Evolutionary conservation across 37 sponge, comb jelly and placozoan species (phyloP), one percentile per base, ranked within the genome.

Genomic region (Aplysina aerophoba): DNA sequence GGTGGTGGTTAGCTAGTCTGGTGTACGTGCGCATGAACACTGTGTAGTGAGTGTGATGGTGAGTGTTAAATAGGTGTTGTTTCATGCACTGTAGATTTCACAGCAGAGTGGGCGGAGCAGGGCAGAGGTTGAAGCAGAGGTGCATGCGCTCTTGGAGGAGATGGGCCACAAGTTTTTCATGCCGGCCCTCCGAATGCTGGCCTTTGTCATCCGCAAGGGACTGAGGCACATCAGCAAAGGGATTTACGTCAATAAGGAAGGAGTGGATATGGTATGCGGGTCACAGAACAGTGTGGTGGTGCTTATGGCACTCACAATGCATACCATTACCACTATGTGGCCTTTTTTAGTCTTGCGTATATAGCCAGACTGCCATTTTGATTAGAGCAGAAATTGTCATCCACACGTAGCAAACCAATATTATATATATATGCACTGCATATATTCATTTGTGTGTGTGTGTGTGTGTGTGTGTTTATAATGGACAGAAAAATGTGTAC

Each of bases 121-220:
- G 50, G 65, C 87, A 53, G 83, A 89, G 24, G 84, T 96, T 22
- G 73, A 90, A 69, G 41, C 73, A 17, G 92, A 91, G 63, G 94
- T 83, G 15, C 25, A 73, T 28, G 79, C 37, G 15, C 54, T 93
- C n/a, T 35, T 96, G 57, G 94, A 93, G 17, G 97, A 96, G 65
- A 96, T 96, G 35, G 94, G 89, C 17, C 97, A 96, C 86, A 89
- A 88, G 67, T 87, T 93, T 80, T 50, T 71, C 44, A 40, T 88
- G 55, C 86, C 86, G 36, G 89, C 94, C 28, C 79, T 93, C 0
- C 24, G 92, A 14, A 59, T 65, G 2, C 21, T 96, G 8, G 94
- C 90, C 0, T 33, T 87, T 31, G 28, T 89, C 0, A 63, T 93
- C 34, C 74, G 92, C 25, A 73, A 85, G 22, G 85, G 74, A 25